Evolutionary conservation across 2,888 invertebrate genomes (phyloP).

Genomic region (Drosophila bunnanda): DNA sequence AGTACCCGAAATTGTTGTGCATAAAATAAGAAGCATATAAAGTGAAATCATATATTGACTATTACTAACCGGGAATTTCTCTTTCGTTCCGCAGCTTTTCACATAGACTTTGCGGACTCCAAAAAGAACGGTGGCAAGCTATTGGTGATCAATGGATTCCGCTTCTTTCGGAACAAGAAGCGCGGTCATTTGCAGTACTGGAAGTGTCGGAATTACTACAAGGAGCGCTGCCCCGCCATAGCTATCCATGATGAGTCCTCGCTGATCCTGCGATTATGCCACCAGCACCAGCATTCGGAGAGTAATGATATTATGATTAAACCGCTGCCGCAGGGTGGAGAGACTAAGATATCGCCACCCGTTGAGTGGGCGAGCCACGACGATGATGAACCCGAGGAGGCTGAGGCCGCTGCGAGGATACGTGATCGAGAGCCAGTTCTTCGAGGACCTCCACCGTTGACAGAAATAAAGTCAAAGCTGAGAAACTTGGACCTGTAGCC

Average conservation of each 20-base stretch:
- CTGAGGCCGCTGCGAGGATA: not conserved
- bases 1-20: constrained; percentile 2
- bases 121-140: constrained; percentile 85
- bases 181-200: constrained; percentile 84
- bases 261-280: constrained; percentile 82
- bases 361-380: constrained; percentile 15
- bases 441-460: constrained; percentile 51
- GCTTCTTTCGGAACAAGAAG: constrained; percentile 85
- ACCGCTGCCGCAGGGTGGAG: constrained; percentile 64
- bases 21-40: constrained; percentile 6
- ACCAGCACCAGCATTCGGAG: constrained; percentile 83
- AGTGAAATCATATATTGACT: not conserved
- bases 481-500: constrained; percentile 50
- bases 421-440: not conserved
- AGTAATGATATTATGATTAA: constrained; percentile 84
- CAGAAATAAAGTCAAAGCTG: constrained; percentile 54
- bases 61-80: constrained; percentile 22
- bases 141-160: constrained; percentile 84
- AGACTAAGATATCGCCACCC: not conserved
- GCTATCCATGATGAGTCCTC: constrained; percentile 84
- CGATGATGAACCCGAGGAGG: constrained; percentile 12
- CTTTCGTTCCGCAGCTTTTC: constrained; percentile 76
- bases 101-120: constrained; percentile 84
- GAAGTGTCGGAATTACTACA: constrained; percentile 85
- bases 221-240: constrained; percentile 85